Conservation (phyloP, 2,888 invertebrate genomes). For the Heliconius aoede region DNA sequence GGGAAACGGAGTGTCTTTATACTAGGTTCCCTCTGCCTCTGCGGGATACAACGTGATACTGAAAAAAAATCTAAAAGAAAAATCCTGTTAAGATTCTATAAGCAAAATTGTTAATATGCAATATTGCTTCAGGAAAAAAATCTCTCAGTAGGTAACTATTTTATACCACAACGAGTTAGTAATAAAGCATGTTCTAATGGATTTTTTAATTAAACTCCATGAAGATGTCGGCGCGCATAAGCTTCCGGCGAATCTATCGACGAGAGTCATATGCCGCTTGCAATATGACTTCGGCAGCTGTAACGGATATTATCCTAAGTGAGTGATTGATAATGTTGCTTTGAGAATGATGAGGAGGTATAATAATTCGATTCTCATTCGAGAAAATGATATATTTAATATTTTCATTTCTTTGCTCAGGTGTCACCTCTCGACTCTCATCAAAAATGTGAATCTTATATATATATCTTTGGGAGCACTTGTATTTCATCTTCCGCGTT, state of each 20-base stretch:
- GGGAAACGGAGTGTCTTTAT: neutral
- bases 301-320: conserved; percentile 60
- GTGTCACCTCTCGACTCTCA: too few species aligned
- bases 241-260: conserved; percentile 44
- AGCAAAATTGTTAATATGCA: neutral
- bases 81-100: neutral
- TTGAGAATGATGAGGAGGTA: neutral
- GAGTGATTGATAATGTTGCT: conserved; percentile 40
- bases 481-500: too few species aligned
- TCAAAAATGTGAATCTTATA: too few species aligned
- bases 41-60: too few species aligned
- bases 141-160: neutral
- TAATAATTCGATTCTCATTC: neutral
- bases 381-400: too few species aligned
- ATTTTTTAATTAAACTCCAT: conserved; percentile 31
- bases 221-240: conserved; percentile 51
- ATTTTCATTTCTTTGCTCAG: too few species aligned
- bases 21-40: neutral
- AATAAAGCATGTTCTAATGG: neutral
- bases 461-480: too few species aligned
- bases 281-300: conserved; percentile 70
- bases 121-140: conserved; percentile 12
- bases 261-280: conserved; percentile 56
- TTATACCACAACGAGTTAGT: neutral
- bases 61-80: neutral